phyloP scores from a whole-genome alignment of 2,113 vertebrate genomes.

The Psittacus erithacus region DNA sequence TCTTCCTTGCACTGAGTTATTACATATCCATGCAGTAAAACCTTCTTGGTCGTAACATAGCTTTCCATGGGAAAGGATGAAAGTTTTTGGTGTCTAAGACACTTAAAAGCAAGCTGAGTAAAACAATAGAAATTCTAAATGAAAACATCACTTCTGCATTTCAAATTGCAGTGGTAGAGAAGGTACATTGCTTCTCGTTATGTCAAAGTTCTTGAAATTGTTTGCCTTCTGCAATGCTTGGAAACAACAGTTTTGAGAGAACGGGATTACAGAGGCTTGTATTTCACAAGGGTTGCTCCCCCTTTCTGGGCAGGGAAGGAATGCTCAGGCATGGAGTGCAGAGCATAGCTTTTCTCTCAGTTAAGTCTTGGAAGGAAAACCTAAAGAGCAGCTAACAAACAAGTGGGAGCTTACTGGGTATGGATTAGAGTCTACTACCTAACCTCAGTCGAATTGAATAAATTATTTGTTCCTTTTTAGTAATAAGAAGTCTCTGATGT shows the following conservation, averaged over 20 bases:
- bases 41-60: background rate
- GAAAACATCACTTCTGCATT: background rate
- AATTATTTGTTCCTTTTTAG: background rate
- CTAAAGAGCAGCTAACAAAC: background rate
- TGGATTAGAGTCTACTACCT: background rate
- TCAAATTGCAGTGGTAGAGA: background rate
- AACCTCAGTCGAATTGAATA: background rate
- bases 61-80: background rate
- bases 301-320: background rate
- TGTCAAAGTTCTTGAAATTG: background rate
- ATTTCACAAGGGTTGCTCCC: background rate
- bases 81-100: background rate
- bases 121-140: background rate
- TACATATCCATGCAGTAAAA: background rate
- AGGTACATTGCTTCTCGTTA: background rate
- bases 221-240: background rate
- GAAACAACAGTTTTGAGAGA: background rate
- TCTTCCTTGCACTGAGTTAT: background rate
- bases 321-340: background rate
- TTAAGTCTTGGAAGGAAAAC: background rate
- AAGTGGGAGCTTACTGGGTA: background rate
- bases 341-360: background rate
- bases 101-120: background rate
- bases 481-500: background rate
- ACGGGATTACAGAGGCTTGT: background rate